Evolutionary conservation across 2,113 vertebrate species (phyloP).

Genomic region (Anarrhichthys ocellatus): DNA sequence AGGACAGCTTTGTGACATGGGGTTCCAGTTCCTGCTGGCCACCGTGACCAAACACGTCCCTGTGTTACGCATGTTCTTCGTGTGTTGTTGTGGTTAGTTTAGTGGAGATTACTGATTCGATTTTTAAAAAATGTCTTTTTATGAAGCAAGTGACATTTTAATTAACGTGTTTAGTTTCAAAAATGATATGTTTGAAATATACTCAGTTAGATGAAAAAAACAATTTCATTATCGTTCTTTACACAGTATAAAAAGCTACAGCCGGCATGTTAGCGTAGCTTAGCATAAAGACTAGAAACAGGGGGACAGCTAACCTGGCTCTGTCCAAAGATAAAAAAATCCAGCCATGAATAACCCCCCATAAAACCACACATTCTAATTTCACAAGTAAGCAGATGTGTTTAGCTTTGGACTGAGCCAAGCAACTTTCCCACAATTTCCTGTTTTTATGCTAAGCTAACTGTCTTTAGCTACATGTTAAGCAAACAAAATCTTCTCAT

Average conservation of each 20-base stretch:
- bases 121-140: background rate
- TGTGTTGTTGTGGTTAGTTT: background rate
- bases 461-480: background rate
- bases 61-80: background rate
- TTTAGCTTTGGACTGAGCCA: background rate
- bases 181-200: background rate
- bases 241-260: background rate
- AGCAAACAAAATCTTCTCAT: background rate
- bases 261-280: background rate
- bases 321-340: background rate
- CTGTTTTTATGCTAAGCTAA: background rate
- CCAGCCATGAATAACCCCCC: background rate
- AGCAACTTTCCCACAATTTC: background rate
- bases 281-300: background rate
- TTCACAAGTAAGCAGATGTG: background rate
- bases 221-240: background rate
- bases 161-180: background rate
- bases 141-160: background rate
- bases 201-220: background rate
- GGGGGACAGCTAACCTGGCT: background rate
- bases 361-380: background rate
- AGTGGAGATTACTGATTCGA: background rate
- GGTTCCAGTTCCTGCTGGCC: constrained; percentile 45
- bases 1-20: constrained; percentile 59
- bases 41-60: background rate